These are phyloP conservation scores for Aldabrachelys gigantea DNA, from an alignment of 2,113 vertebrate species.

Conservation along the genomic window DNA sequence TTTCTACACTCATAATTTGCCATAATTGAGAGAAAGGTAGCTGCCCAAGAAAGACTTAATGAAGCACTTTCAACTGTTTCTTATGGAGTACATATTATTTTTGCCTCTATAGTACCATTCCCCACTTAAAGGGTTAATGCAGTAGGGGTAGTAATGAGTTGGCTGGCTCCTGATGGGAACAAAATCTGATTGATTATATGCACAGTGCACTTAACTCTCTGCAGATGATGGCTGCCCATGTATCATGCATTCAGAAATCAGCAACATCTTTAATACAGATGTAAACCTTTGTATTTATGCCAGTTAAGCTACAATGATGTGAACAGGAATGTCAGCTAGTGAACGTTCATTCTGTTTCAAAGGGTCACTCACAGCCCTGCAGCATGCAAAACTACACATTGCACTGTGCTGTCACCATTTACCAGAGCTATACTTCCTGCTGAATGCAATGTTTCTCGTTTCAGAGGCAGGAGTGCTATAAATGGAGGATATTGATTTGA, in stretches of 20 bases:
- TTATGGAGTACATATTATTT: conserved; percentile 32
- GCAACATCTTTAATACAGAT: conserved; percentile 86
- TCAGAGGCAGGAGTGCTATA: conserved; percentile 60
- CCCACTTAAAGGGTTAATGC: conserved; percentile 73
- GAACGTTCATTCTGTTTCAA: conserved; percentile 80
- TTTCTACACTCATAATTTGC: background rate
- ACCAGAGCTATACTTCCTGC: conserved; percentile 49
- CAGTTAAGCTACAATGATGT: conserved; percentile 78
- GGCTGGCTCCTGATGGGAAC: conserved; percentile 78
- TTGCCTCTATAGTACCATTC: conserved; percentile 65
- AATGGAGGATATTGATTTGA: conserved; percentile 49
- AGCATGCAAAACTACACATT: conserved; percentile 42
- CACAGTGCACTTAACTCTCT: conserved; percentile 78
- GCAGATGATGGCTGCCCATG: conserved; percentile 79
- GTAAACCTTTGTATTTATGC: conserved; percentile 79
- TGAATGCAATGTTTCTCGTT: conserved; percentile 60
- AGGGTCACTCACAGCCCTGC: conserved; percentile 73
- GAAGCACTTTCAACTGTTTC: conserved; percentile 58
- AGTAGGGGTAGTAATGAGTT: conserved; percentile 58
- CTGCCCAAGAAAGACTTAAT: conserved; percentile 66
- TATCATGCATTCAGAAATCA: conserved; percentile 80
- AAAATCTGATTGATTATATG: conserved; percentile 80
- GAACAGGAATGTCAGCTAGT: conserved; percentile 71
- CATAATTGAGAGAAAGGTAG: conserved; percentile 64
- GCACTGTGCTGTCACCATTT: conserved; percentile 63